A percentile compares a stretch with the other conserved stretches of the same genome.
Evolutionary conservation across 2,113 vertebrate species (phyloP).

Genomic region (Pleuronectes platessa): DNA sequence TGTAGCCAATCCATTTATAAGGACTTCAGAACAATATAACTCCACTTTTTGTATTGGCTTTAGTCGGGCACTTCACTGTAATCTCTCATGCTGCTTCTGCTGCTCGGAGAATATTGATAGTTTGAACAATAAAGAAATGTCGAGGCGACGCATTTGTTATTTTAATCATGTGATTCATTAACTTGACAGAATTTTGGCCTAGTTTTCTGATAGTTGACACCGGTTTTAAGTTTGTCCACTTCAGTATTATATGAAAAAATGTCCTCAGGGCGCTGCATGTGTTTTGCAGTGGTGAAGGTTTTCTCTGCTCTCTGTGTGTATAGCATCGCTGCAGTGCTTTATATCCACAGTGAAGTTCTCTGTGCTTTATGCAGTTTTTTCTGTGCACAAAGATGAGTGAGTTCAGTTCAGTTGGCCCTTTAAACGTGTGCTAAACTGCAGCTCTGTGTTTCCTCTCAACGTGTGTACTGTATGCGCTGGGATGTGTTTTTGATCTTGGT

Average conservation of each 20-base stretch:
- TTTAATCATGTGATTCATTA: conserved; percentile 20
- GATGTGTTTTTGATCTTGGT: conserved; percentile 53
- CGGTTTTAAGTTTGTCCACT: conserved; percentile 24
- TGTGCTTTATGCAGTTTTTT: conserved; percentile 11
- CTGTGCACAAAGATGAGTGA: conserved; percentile 12
- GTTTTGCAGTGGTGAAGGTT: conserved; percentile 24
- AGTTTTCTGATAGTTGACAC: conserved; percentile 39
- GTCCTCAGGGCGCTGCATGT: conserved; percentile 11
- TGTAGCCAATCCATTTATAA: conserved; percentile 38
- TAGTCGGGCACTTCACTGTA: conserved; percentile 24
- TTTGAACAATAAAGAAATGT: conserved; percentile 24
- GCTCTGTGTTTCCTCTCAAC: conserved; percentile 41
- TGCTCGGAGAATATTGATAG: conserved; percentile 8
- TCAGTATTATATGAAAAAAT: conserved; percentile 25
- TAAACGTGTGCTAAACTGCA: conserved; percentile 35
- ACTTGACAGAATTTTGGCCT: conserved; percentile 2
- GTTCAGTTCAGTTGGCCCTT: conserved; percentile 13
- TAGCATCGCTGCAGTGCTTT: conserved; percentile 18
- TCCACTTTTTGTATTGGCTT: conserved; percentile 16
- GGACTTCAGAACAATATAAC: conserved; percentile 32
- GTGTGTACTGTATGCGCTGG: too few species aligned
- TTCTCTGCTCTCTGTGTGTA: conserved; percentile 15
- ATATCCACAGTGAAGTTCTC: conserved; percentile 11
- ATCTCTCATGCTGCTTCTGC: conserved; percentile 26
- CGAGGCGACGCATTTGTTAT: conserved; percentile 28